Evolutionary conservation across 2,113 vertebrate species (phyloP).

Genomic region (Scortum barcoo): DNA sequence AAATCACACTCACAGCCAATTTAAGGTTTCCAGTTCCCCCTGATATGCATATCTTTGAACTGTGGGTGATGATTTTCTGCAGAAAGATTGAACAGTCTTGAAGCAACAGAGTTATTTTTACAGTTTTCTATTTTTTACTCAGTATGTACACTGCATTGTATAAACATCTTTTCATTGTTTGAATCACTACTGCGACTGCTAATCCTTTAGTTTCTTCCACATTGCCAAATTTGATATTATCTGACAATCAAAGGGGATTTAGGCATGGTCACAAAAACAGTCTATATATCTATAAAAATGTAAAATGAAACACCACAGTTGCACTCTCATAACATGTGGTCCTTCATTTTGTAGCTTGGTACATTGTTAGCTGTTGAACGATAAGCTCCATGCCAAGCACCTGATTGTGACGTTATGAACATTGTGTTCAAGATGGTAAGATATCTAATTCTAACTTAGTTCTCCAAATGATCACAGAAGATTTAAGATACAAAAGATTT

Average conservation of each 20-base stretch:
- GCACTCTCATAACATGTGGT: neutral
- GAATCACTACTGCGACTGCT: neutral
- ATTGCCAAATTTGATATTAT: neutral
- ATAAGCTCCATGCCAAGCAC: neutral
- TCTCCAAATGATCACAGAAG: neutral
- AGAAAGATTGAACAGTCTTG: too few relatives aligned
- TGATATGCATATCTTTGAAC: neutral
- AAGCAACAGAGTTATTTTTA: too few relatives aligned
- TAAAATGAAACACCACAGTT: neutral
- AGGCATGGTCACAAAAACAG: too few relatives aligned
- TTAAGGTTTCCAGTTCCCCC: neutral
- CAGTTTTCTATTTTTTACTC: neutral
- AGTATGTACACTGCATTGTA: neutral
- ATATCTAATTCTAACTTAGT: conserved; percentile 54
- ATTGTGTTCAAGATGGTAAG: conserved; percentile 51
- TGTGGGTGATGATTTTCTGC: neutral
- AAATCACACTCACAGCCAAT: neutral
- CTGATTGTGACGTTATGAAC: conserved; percentile 39
- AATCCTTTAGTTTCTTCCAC: neutral
- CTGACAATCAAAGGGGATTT: neutral
- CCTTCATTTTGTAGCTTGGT: neutral
- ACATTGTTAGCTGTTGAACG: conserved; percentile 6
- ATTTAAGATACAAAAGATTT: conserved; percentile 22
- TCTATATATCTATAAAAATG: too few relatives aligned
- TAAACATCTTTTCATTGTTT: neutral